Evolutionary conservation across 2,797 vertebrate species (phyloP), one percentile per base, ranked within the genome.

Genomic region (Distichodus sexfasciatus): DNA sequence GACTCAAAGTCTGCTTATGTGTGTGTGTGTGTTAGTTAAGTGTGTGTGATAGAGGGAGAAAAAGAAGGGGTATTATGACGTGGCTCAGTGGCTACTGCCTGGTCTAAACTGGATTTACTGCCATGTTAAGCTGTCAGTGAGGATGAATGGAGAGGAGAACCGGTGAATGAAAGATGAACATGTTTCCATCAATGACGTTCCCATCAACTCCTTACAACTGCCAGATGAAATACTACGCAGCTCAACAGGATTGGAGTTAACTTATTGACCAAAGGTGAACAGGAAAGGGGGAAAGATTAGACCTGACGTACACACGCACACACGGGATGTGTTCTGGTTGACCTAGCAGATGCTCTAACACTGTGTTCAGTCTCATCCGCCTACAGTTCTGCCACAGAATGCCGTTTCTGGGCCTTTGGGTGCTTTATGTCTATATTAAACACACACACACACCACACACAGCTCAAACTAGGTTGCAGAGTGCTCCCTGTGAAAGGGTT

Each of bases 1-100:
- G 75, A 70, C 46, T 62, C 61, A 71, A 59, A 55, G 65, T 62
- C 58, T 38, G 55, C 62, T 17, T 12, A 15, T 19, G 41, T 33
- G 54, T 48, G 41, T 58, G 53, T 28, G 54, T 48, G 26, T 35
- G 28, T 48, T 40, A 35, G 41, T 69, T 53, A 28, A 41, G 57
- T 62, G 6, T 44, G 21, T 14, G 21, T 47, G 40, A 36, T 60
- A 2, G 10, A 38, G 3, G 14, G 2, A 10, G 14, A 38, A 3
- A 12, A 6, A 12, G 6, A 19, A 46, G 48, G 44, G 24, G 46
- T 48, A 12, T 64, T 50, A 44, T 63, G 48, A 43, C 14, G 44
- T 36, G 10, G 15, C 43, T 46, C 43, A 4, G 43, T 9, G 43
- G 17, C 17, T 19, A 21, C 26, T 33, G 26, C 48, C n/a, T 28